Evolutionary conservation across 2,113 vertebrate species (phyloP).

Genomic region (Meriones unguiculatus): DNA sequence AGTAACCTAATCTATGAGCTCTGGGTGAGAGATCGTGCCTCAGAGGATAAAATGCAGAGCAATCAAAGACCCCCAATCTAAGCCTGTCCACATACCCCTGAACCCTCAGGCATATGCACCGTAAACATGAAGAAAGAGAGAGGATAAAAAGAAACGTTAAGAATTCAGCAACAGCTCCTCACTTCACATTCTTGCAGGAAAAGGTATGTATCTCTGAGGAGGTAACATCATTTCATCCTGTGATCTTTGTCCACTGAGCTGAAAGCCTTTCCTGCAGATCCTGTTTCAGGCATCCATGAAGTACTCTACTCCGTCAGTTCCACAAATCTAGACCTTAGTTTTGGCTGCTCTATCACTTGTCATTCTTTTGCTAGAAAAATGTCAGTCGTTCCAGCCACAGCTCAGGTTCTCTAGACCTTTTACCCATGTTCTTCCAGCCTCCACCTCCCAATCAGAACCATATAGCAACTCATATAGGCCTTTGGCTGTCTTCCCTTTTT

Average conservation of each 20-base stretch:
- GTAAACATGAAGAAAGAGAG: not conserved
- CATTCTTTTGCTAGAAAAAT: not conserved
- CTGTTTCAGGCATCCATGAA: not conserved
- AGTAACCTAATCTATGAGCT: not conserved
- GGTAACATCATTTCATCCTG: not conserved
- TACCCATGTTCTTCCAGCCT: not conserved
- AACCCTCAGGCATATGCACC: accelerated
- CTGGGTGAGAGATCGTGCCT: not conserved
- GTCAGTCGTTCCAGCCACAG: not conserved
- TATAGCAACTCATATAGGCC: not conserved
- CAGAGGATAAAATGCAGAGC: too few relatives aligned
- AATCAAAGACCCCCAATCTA: not conserved
- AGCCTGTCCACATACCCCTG: not conserved
- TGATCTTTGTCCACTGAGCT: not conserved
- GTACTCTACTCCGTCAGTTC: not conserved
- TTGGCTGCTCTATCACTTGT: not conserved
- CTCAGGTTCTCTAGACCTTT: not conserved
- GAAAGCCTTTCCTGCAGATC: not conserved
- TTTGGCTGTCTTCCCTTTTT: not conserved
- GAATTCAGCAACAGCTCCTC: not conserved
- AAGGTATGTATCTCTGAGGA: not conserved
- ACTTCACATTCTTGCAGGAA: not conserved
- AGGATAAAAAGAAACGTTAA: not conserved
- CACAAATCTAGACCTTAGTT: not conserved
- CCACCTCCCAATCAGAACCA: not conserved